Evolutionary conservation across 2,797 vertebrate species (phyloP).

Genomic region (Sebastes miniatus): DNA sequence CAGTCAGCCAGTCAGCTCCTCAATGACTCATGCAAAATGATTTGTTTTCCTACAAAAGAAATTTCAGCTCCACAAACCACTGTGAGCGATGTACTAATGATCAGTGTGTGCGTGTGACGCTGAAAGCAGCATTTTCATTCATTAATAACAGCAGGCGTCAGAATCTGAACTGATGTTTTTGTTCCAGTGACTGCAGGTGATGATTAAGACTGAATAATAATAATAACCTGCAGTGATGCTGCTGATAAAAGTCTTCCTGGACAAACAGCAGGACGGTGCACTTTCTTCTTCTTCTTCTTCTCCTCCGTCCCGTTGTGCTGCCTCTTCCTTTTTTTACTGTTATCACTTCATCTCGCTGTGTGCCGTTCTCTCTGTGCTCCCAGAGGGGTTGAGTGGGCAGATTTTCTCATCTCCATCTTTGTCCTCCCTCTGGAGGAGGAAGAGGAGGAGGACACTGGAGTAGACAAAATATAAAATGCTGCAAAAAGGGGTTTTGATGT

Average conservation of each 20-base stretch:
- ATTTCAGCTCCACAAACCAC: not conserved
- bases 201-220: not conserved
- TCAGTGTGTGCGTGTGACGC: not conserved
- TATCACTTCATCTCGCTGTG: slow-evolving; percentile 34
- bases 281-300: not conserved
- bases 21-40: not conserved
- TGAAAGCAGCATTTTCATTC: not conserved
- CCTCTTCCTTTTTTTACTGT: slow-evolving; percentile 2
- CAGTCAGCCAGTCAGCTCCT: not conserved
- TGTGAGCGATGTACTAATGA: not conserved
- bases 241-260: not conserved
- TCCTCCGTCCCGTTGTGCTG: slow-evolving; percentile 5
- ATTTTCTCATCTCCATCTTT: slow-evolving; percentile 27
- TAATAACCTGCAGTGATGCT: not conserved
- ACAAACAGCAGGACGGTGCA: slow-evolving; percentile 5
- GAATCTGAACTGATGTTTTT: not conserved
- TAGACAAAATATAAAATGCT: slow-evolving; percentile 10
- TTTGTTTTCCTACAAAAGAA: not conserved
- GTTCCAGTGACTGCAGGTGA: slow-evolving; percentile 7
- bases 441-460: not conserved
- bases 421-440: not conserved
- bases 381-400: slow-evolving; percentile 36
- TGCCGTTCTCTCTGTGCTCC: slow-evolving; percentile 7
- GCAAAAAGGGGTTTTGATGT: slow-evolving; percentile 9
- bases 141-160: not conserved